A percentile compares a stretch with the other conserved stretches of the same genome.
These are phyloP conservation scores for Eurystomus glaucurus DNA, from an alignment of 2,797 vertebrate species.

Conservation along the genomic window DNA sequence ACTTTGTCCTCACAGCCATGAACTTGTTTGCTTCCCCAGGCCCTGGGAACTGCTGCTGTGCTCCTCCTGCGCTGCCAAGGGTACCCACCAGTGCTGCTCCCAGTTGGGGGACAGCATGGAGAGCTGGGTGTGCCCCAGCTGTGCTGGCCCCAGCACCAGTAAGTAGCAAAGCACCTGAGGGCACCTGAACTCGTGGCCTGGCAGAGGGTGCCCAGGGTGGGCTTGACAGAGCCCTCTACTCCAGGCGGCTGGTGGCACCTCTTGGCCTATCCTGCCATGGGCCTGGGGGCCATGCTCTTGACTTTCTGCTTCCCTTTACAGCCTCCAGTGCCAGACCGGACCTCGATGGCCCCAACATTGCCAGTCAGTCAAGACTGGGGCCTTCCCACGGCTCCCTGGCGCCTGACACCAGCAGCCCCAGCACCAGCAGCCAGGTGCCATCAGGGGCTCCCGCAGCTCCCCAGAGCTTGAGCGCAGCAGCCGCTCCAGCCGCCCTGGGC, in stretches of 20 bases:
- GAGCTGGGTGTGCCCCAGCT: not conserved
- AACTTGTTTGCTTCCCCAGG: not conserved
- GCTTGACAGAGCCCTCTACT: not conserved
- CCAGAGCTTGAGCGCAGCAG: too few species aligned
- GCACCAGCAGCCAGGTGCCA: too few species aligned
- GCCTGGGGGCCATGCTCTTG: not conserved
- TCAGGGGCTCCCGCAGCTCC: too few species aligned
- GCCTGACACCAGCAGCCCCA: too few species aligned
- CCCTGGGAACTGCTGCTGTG: not conserved
- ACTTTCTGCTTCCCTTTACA: not conserved
- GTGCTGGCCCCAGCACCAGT: not conserved
- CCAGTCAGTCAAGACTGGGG: too few species aligned
- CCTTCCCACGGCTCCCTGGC: too few species aligned
- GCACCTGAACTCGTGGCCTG: not conserved
- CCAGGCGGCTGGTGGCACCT: not conserved
- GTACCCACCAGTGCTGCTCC: not conserved
- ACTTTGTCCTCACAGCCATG: not conserved
- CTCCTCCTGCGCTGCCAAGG: not conserved
- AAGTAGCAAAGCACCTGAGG: not conserved
- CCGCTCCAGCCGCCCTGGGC: too few species aligned
- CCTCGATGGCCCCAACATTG: too few species aligned
- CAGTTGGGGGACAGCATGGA: not conserved
- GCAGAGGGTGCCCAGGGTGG: not conserved
- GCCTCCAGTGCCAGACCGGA: not conserved
- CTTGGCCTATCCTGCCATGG: not conserved